Conservation (phyloP, 2,797 vertebrate genomes). For the Gambusia yucatana region DNA sequence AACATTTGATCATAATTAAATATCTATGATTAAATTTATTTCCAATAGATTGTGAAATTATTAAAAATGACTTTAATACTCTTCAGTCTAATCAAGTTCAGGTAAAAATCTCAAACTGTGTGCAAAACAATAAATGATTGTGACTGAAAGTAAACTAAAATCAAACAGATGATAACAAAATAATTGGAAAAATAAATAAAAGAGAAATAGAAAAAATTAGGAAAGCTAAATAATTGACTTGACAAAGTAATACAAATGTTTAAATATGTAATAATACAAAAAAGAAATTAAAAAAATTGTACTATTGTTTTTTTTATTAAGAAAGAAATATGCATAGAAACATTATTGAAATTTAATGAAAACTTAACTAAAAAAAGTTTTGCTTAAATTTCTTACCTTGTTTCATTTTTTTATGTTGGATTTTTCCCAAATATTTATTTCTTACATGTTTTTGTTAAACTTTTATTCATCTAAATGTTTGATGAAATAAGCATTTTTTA, state of each 20-base stretch:
- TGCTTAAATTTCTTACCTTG: not conserved
- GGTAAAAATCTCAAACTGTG: not conserved
- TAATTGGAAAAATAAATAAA: not conserved
- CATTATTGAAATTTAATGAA: not conserved
- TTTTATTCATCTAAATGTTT: not conserved
- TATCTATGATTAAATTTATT: not conserved
- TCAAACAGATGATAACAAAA: not conserved
- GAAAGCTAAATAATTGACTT: not conserved
- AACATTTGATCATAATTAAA: not conserved
- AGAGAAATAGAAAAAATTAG: not conserved
- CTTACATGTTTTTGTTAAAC: conserved; percentile 9
- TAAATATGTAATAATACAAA: not conserved
- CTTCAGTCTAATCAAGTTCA: not conserved
- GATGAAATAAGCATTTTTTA: conserved; percentile 8
- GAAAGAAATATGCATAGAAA: not conserved
- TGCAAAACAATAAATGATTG: not conserved
- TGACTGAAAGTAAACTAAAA: not conserved
- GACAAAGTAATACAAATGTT: not conserved
- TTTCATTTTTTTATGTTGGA: not conserved
- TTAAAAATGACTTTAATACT: not conserved
- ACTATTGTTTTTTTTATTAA: not conserved
- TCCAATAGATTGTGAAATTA: not conserved
- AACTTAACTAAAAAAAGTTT: not conserved
- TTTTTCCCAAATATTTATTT: not conserved
- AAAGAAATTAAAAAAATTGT: not conserved